phyloP scores from a whole-genome alignment of 2,113 vertebrate genomes.

The Cariama cristata region DNA sequence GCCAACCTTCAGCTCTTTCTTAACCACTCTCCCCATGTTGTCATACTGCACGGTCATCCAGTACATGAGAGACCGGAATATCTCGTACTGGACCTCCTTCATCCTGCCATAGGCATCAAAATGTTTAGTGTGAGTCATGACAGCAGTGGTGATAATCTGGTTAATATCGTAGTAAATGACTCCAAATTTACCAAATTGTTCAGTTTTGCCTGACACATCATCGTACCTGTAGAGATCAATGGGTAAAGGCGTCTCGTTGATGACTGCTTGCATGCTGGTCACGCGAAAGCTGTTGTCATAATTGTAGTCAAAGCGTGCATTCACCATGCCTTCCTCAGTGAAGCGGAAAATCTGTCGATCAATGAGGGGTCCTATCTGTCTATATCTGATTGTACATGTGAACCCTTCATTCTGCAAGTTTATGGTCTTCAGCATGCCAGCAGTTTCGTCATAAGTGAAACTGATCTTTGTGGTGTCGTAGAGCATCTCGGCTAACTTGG shows the following conservation, averaged over 20 bases:
- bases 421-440: slow-evolving; percentile 94
- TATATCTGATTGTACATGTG: slow-evolving; percentile 95
- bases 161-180: slow-evolving; percentile 99
- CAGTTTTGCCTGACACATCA: slow-evolving; percentile 94
- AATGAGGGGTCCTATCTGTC: slow-evolving; percentile 95
- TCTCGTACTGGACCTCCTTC: slow-evolving; percentile 98
- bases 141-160: slow-evolving; percentile 96
- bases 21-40: slow-evolving; percentile 97
- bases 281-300: slow-evolving; percentile 99
- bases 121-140: slow-evolving; percentile 99
- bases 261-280: slow-evolving; percentile 99
- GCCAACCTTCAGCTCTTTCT: slow-evolving; percentile 95
- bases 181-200: slow-evolving; percentile 98
- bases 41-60: slow-evolving; percentile 99
- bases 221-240: slow-evolving; percentile 98
- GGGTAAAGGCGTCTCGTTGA: slow-evolving; percentile 95
- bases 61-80: slow-evolving; percentile 98
- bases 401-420: slow-evolving; percentile 95
- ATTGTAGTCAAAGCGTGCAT: slow-evolving; percentile 97
- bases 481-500: slow-evolving; percentile 92
- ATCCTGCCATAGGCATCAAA: slow-evolving; percentile 96
- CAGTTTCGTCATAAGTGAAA: slow-evolving; percentile 92
- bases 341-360: slow-evolving; percentile 98
- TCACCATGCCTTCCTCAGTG: slow-evolving; percentile 98
- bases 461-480: slow-evolving; percentile 94